phyloP scores from a whole-genome alignment of 2,797 vertebrate genomes.

The Lepidocolaptes lacrymiger region DNA sequence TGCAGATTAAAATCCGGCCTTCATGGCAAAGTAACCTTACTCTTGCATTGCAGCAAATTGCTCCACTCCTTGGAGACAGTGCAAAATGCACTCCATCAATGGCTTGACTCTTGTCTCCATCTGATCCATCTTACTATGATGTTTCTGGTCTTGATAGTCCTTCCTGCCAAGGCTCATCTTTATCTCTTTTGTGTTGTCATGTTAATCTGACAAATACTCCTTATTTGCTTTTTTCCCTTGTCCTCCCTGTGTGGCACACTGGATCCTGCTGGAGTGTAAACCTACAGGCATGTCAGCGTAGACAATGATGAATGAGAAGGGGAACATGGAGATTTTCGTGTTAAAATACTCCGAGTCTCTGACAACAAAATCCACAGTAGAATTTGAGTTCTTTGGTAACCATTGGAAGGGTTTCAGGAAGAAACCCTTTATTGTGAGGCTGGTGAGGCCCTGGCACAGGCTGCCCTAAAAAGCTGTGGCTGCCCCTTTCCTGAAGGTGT shows the following conservation, averaged over 20 bases:
- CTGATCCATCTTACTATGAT: background rate
- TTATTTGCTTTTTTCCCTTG: background rate
- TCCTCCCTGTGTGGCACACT: background rate
- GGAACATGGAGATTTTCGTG: background rate
- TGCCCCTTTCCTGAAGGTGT: background rate
- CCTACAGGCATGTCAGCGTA: background rate
- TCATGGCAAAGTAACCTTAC: background rate
- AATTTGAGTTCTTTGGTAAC: background rate
- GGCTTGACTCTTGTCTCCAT: background rate
- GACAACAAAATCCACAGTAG: background rate
- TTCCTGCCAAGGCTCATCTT: background rate
- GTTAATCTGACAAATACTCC: background rate
- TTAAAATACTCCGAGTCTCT: background rate
- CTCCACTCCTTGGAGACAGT: background rate
- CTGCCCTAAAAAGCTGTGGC: background rate
- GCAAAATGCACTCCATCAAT: background rate
- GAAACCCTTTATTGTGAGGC: background rate
- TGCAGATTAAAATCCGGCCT: background rate
- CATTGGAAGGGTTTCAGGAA: background rate
- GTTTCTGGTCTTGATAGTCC: background rate
- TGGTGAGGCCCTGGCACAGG: background rate
- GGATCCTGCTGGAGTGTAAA: background rate
- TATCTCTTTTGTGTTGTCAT: background rate
- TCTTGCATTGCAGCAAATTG: background rate
- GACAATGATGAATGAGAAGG: background rate